Base-by-base conservation (phyloP, 1,140 invertebrate genomes). In the Rhynchophorus ferrugineus region DNA sequence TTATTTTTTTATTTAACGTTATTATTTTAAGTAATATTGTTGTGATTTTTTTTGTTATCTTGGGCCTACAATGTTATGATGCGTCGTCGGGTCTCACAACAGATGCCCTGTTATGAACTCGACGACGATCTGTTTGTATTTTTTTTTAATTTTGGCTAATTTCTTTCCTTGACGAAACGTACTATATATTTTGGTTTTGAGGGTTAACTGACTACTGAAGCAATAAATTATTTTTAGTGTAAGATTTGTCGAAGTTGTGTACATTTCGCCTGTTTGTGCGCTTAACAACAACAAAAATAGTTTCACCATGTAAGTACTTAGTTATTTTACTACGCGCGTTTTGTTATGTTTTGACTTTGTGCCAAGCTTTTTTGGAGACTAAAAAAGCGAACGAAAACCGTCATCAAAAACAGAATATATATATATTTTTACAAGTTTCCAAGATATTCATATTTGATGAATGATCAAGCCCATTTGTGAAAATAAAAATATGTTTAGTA, bases 11-110 rank as follows among this genome's bases (percentile, higher is more conserved):
- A 44, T 55, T 29, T 59, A 51, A 58, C 50, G 58, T 61, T 59
- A 61, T n/a, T n/a, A n/a, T 59, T 62, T 57, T 64, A 57, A 58
- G 57, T 66, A 64, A 54, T 42, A 54, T 61, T 67, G 65, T 67
- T 67, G 65, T 67, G 63, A 65, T 67, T 56, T 42, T 43, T 51
- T 45, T 57, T 52, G 49, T 52, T 56, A 46, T 13, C 11, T n/a
- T n/a, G n/a, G n/a, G n/a, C n/a, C n/a, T n/a, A n/a, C n/a, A n/a
- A n/a, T n/a, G n/a, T n/a, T n/a, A n/a, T n/a, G n/a, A n/a, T n/a
- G n/a, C n/a, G n/a, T n/a, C n/a, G n/a, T n/a, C n/a, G n/a, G n/a
- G n/a, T n/a, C n/a, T n/a, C n/a, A n/a, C n/a, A n/a, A n/a, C n/a
- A n/a, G n/a, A n/a, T n/a, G n/a, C n/a, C n/a, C n/a, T n/a, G n/a